A percentile compares a stretch with the other conserved stretches of the same genome.
phyloP scores from a whole-genome alignment of 2,888 invertebrate genomes.

The Mythimna pallens region DNA sequence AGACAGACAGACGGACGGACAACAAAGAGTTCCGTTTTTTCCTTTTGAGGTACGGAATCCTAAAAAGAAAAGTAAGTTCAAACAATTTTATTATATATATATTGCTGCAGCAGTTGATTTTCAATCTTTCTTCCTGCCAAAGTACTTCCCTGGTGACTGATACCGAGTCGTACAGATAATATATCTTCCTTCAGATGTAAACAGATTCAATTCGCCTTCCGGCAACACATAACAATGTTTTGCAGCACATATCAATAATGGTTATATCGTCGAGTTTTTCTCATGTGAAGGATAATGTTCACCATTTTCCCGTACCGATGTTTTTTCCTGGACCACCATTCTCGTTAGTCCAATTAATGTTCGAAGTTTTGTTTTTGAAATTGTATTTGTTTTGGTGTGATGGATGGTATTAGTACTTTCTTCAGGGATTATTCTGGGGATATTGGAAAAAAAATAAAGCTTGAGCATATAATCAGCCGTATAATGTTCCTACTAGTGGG shows the following conservation, averaged over 20 bases:
- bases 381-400: constrained; percentile 9
- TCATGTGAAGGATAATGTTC: constrained; percentile 11
- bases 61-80: no score
- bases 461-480: no score
- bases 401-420: neutral
- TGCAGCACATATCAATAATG: constrained; percentile 41
- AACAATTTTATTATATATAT: no score
- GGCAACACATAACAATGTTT: constrained; percentile 22
- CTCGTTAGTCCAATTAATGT: neutral
- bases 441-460: no score
- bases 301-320: neutral
- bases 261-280: constrained; percentile 7
- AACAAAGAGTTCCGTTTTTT: no score
- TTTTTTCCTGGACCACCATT: constrained; percentile 12
- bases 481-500: no score
- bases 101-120: neutral
- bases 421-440: neutral
- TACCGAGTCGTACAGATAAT: neutral
- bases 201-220: constrained; percentile 19
- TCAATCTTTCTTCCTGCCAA: neutral
- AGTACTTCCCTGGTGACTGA: neutral
- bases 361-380: neutral
- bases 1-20: no score
- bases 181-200: constrained; percentile 12
- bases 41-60: no score